Evolutionary conservation across 2,888 invertebrate genomes (phyloP).

Genomic region (Linyphia triangularis): DNA sequence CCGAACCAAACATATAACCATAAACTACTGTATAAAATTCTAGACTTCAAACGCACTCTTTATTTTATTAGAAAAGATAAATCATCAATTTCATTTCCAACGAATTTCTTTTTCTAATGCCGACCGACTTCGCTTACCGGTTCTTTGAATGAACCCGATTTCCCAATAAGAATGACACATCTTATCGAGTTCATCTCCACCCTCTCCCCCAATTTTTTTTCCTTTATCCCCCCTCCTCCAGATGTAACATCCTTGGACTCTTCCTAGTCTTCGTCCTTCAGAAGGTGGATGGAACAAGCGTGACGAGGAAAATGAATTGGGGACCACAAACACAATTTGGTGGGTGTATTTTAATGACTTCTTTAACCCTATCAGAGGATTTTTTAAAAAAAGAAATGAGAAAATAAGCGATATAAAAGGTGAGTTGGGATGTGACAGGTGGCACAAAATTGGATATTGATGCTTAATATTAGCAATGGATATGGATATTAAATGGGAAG

Average conservation of each 20-base stretch:
- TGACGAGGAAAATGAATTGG: neutral
- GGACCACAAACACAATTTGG: neutral
- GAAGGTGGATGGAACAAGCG: neutral
- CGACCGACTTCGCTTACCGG: slow-evolving; percentile 29
- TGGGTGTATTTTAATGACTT: neutral
- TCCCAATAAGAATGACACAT: slow-evolving; percentile 29
- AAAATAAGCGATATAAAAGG: too few relatives aligned
- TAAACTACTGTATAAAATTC: too few relatives aligned
- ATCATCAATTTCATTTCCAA: too few relatives aligned
- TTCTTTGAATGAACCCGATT: neutral
- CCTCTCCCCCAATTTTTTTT: neutral
- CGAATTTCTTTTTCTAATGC: neutral
- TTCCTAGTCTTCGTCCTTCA: neutral
- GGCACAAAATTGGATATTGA: too few relatives aligned
- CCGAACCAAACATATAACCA: too few relatives aligned
- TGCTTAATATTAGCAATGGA: too few relatives aligned
- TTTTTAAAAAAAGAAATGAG: too few relatives aligned
- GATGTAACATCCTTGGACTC: neutral
- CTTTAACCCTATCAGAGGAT: too few relatives aligned
- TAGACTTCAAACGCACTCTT: too few relatives aligned
- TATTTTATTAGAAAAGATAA: too few relatives aligned
- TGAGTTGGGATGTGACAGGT: too few relatives aligned
- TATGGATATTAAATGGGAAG: too few relatives aligned
- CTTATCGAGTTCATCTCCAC: neutral
- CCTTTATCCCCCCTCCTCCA: neutral